These are phyloP conservation scores for Dromas ardeola DNA, from an alignment of 2,113 vertebrate genomes.

Conservation along the genomic window DNA sequence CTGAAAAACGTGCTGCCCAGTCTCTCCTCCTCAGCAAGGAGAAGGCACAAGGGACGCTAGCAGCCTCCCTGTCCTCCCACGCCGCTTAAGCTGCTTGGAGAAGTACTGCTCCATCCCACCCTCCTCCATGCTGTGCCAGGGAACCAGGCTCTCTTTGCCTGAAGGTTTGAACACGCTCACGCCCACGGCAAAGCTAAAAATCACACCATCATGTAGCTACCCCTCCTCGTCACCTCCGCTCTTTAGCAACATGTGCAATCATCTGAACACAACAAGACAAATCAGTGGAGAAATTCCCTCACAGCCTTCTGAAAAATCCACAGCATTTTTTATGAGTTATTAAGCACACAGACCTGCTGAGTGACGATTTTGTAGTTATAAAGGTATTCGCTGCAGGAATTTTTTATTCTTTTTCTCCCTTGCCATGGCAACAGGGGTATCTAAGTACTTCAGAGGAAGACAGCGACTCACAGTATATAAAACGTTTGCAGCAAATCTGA, in stretches of 20 bases:
- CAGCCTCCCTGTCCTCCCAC: not conserved
- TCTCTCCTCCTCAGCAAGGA: not conserved
- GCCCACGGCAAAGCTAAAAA: not conserved
- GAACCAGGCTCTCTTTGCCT: not conserved
- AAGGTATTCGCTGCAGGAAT: slow-evolving; percentile 44
- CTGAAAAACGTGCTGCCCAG: accelerated
- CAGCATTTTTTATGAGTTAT: slow-evolving; percentile 8
- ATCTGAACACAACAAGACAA: not conserved
- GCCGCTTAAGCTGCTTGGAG: accelerated
- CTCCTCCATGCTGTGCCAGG: accelerated
- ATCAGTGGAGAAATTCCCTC: not conserved
- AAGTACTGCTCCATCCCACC: not conserved
- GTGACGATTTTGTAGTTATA: slow-evolving; percentile 38
- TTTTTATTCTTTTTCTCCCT: slow-evolving; percentile 45
- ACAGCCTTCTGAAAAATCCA: not conserved
- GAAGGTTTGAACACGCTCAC: not conserved
- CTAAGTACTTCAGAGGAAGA: slow-evolving; percentile 7
- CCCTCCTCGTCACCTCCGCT: not conserved
- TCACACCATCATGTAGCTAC: not conserved
- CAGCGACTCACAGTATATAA: not conserved
- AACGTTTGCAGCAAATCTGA: not conserved
- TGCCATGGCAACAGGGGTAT: slow-evolving; percentile 58
- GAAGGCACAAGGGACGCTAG: not conserved
- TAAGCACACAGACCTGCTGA: slow-evolving; percentile 40
- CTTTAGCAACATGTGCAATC: not conserved